A percentile compares a stretch with the other conserved stretches of the same genome.
Conservation (phyloP, 2,888 invertebrate species). For the Boloria euphrosyne region DNA sequence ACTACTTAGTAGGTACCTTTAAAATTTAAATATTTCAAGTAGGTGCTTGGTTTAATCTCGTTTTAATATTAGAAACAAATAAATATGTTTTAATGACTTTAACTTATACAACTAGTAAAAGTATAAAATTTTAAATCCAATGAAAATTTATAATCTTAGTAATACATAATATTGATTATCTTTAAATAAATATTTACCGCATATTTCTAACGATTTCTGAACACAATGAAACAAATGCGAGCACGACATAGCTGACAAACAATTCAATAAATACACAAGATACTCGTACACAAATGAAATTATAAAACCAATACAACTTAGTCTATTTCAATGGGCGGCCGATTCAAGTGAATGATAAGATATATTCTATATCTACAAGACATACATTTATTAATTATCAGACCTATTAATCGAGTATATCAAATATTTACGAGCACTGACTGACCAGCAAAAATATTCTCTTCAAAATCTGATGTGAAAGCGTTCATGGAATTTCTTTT, state of each 20-base stretch:
- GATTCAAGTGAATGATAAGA: slow-evolving; percentile 63
- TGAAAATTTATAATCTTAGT: not conserved
- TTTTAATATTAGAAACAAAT: too few relatives aligned
- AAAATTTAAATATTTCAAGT: too few relatives aligned
- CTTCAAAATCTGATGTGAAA: slow-evolving; percentile 53
- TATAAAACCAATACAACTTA: slow-evolving; percentile 31
- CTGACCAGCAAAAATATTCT: slow-evolving; percentile 45
- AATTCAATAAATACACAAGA: slow-evolving; percentile 50
- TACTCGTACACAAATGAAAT: slow-evolving; percentile 45
- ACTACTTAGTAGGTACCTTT: too few relatives aligned
- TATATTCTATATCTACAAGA: slow-evolving; percentile 45
- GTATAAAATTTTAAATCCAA: too few relatives aligned
- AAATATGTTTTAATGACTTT: too few relatives aligned
- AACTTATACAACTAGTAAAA: too few relatives aligned
- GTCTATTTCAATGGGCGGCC: slow-evolving; percentile 54
- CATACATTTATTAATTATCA: slow-evolving; percentile 29
- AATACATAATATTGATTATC: slow-evolving; percentile 30
- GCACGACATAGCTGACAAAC: slow-evolving; percentile 51
- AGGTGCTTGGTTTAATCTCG: too few relatives aligned
- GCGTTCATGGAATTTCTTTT: slow-evolving; percentile 61
- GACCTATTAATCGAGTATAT: slow-evolving; percentile 10
- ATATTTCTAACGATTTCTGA: slow-evolving; percentile 39
- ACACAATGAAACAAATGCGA: slow-evolving; percentile 38
- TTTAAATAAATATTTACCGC: slow-evolving; percentile 35
- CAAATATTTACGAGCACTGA: slow-evolving; percentile 5